Base-by-base conservation (phyloP, 2,888 invertebrate species). In the Panzeria rudis region DNA sequence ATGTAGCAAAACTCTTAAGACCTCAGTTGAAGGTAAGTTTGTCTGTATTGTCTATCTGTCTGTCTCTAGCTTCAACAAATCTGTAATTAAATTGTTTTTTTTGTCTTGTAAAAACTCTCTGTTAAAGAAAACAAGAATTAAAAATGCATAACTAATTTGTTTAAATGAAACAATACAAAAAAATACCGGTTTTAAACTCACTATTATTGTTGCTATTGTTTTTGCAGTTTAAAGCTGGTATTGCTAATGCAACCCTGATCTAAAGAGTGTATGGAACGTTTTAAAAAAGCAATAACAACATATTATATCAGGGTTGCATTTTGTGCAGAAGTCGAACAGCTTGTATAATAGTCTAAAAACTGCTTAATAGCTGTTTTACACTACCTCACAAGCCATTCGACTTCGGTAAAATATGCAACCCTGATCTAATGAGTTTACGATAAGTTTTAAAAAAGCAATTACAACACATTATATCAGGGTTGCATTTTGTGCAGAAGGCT, bases 121-220 rank as follows among this genome's bases (percentile, higher is more conserved):
- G 3, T n/a, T n/a, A 5, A 47, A 23, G 25, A 7, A 54, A 15
- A 54, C 6, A 15, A 7, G 6, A 9, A 54, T 54, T 25, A 25
- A n/a, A 32, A 32, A 32, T 56, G 32, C 11, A 6, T 32, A 56
- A 29, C 7, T 54, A 54, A 56, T 56, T 56, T 56, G 2, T 56
- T 56, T 29, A 56, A 29, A n/a, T n/a, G 17, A 47, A 47, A 47
- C 8, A 38, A 38, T 38, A 50, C 9, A 20, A 20, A 3, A 13
- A 3, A 32, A 32, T 56, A 56, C 29, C 29, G 56, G 56, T 32
- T 32, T 56, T 29, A 32, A 56, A 56, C n/a, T 29, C 20, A 56
- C 29, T 29, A 32, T 54, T 25, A 54, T 25, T 25, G 8, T 29
- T 29, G 11, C 7, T 29, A 9, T 32, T 29, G 25, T 56, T 29